Percentiles rank a stretch among this genome's conserved stretches.
Evolutionary conservation across 2,797 vertebrate genomes (phyloP).

Genomic region (Allenopithecus nigroviridis): DNA sequence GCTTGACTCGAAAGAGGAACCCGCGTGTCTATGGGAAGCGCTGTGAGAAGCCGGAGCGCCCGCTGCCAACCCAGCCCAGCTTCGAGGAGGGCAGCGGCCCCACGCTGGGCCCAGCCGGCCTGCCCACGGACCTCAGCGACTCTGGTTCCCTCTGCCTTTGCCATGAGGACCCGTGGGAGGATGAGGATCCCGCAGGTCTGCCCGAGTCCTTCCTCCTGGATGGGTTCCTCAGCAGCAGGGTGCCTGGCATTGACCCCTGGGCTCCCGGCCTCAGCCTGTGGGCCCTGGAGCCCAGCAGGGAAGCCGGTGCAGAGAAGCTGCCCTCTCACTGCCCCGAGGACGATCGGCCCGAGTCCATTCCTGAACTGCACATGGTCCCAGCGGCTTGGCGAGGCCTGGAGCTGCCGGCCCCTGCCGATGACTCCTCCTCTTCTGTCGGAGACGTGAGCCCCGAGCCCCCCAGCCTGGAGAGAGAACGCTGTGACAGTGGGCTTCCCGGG

Average conservation of each 20-base stretch:
- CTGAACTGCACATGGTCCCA: constrained; percentile 77
- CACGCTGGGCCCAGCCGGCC: constrained; percentile 76
- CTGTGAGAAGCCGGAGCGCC: constrained; percentile 87
- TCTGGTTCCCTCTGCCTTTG: constrained; percentile 84
- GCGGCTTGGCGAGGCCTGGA: constrained; percentile 84
- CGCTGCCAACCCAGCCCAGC: constrained; percentile 11
- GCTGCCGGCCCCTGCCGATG: constrained; percentile 66
- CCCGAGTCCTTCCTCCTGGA: constrained; percentile 91
- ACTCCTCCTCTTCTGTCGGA: constrained; percentile 70
- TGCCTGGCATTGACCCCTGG: constrained; percentile 77
- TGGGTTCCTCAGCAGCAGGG: constrained; percentile 87
- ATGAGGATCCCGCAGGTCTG: constrained; percentile 87
- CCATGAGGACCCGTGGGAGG: constrained; percentile 87
- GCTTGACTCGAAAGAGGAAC: constrained; percentile 91
- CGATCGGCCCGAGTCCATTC: constrained; percentile 76
- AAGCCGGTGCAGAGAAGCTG: constrained; percentile 57
- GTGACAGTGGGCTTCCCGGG: constrained; percentile 55
- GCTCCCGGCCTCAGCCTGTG: constrained; percentile 46
- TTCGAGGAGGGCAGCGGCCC: constrained; percentile 51
- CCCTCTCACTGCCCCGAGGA: constrained; percentile 78
- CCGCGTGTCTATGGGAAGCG: constrained; percentile 93
- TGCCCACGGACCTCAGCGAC: constrained; percentile 83
- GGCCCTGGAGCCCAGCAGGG: constrained; percentile 52
- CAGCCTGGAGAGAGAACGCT: constrained; percentile 73
- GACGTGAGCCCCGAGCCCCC: constrained; percentile 73